Evolutionary conservation across 2,888 invertebrate genomes (phyloP), one percentile per base, ranked within the genome.

Genomic region (Salpingus planirostris): DNA sequence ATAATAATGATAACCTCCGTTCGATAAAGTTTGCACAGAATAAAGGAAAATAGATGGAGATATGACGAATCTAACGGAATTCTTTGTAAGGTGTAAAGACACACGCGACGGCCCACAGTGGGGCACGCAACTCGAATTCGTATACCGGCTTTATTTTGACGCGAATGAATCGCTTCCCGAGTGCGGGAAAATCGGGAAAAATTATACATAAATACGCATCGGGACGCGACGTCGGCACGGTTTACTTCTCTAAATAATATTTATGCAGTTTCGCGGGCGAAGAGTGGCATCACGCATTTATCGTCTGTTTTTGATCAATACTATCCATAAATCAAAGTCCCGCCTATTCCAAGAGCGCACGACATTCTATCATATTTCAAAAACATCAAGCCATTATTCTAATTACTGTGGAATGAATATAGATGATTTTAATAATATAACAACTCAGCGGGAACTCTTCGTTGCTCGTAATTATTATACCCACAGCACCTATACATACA

Each of bases 301-400:
- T 24, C 30, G n/a, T n/a, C n/a, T n/a, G n/a, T n/a, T 33, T 41
- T 43, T 43, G 49, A 55, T 57, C 60, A 55, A 58, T 59, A 57
- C 47, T 51, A 50, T 50, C 55, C 57, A 59, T 60, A 60, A 59
- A 60, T 60, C 60, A 59, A 59, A 60, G 56, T 57, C 58, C 56
- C 57, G 50, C 57, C 59, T 57, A 52, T 54, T 51, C 47, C 47
- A 47, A 49, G 51, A 55, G 52, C 47, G 54, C 60, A 60, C 59
- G 60, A 55, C 59, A 60, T 60, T 54, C 59, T 54, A 56, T 57
- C 59, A 59, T 60, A 59, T 59, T 60, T 59, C 60, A 60, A 60
- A 59, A 60, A 59, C 56, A 59, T 58, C 57, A 53, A 55, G 52
- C 58, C 59, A 60, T 60, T 59, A 60, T 59, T 58, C 59, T 60